Evolutionary conservation across 2,797 vertebrate species (phyloP), one percentile per base, ranked within the genome.

Genomic region (Pantherophis alleghaniensis): DNA sequence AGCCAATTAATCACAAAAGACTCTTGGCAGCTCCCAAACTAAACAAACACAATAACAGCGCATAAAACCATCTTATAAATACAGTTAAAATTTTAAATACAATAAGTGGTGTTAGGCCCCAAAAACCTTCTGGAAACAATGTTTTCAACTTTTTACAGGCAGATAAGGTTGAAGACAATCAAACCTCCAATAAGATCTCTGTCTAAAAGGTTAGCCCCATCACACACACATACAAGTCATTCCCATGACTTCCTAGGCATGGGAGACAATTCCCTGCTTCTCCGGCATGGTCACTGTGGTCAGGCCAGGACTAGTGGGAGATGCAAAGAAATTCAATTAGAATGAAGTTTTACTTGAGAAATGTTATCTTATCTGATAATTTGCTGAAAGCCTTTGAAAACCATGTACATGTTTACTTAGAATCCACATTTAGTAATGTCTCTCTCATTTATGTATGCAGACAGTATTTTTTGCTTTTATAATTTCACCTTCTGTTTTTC

Each of bases 401-500:
- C 63, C 47, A n/a, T 86, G 37, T 61, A 90, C 24, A 28, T 12
- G 42, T 60, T 74, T 60, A 59, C 18, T 32, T 53, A n/a, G 92
- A 24, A 83, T 88, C 28, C 28, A 86, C n/a, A 51, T 69, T 51
- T 55, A 74, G 61, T 26, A 7, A 42, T n/a, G 7, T 89, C 28
- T 74, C n/a, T 74, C 87, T 0, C 74, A 90, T 7, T 59, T 87
- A 90, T 51, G 13, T 13, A 2, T 61, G 11, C 24, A 56, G 4
- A 16, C 57, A 28, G 69, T 86, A 32, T 9, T 87, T 53, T 57
- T 63, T 88, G 37, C 74, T 47, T 63, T 26, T 28, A 88, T 59
- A 63, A 60, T 37, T 60, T 95, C 95, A 93, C 63, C 83, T 16
- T 94, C 90, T 61, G 91, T 32, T 94, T 61, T 92, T 51, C 57